A percentile compares a stretch with the other conserved stretches of the same genome.
phyloP scores from a whole-genome alignment of 1,140 invertebrate species.

The Pseudomyrmex dendroicus region DNA sequence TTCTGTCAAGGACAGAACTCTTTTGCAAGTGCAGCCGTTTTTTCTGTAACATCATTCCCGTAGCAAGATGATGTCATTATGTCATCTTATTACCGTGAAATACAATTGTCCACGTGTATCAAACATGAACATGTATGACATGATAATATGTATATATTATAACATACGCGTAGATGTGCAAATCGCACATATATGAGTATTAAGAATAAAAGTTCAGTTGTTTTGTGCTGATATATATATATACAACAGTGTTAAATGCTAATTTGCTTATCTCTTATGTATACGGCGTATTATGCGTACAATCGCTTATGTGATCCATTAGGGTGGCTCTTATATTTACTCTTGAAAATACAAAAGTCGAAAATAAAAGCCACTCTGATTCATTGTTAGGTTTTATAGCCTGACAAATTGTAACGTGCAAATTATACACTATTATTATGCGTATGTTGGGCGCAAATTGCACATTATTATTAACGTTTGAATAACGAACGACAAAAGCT shows the following conservation, averaged over 20 bases:
- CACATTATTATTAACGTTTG: no score
- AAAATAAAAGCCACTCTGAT: not conserved
- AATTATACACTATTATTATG: conserved; percentile 2
- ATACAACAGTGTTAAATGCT: conserved; percentile 75
- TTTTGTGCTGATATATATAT: conserved; percentile 71
- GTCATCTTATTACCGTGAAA: not conserved
- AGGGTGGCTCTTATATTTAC: no score
- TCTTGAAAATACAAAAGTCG: no score
- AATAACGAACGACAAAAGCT: not conserved
- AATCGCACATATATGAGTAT: conserved; percentile 60
- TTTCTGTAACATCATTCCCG: not conserved
- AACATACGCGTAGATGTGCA: conserved; percentile 26
- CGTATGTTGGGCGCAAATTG: not conserved
- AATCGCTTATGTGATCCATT: conserved; percentile 20
- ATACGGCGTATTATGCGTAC: conserved; percentile 59
- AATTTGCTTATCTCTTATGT: conserved; percentile 62
- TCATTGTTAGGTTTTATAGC: not conserved
- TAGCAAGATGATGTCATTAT: no score
- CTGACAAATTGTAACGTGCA: conserved; percentile 9
- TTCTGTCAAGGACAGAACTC: not conserved
- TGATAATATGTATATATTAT: not conserved
- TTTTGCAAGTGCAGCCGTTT: not conserved
- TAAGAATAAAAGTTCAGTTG: conserved; percentile 75
- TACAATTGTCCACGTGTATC: not conserved
- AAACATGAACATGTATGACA: conserved; percentile 4